Evolutionary conservation across 2,113 vertebrate species (phyloP).

Genomic region (Calypte anna): DNA sequence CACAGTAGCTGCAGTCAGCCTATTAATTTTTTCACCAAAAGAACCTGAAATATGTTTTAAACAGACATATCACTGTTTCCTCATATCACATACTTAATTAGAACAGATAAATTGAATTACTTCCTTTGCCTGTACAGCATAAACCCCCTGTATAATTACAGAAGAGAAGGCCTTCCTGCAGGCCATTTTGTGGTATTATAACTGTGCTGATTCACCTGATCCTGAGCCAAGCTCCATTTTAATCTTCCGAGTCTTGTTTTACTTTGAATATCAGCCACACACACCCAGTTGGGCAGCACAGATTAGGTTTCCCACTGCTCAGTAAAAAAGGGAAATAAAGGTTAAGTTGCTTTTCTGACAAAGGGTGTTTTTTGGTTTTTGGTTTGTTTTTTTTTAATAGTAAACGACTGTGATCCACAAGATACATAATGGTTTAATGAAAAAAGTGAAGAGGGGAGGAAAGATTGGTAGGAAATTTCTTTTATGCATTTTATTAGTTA

Average conservation of each 20-base stretch:
- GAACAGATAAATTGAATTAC: slow-evolving; percentile 48
- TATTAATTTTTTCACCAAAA: slow-evolving; percentile 8
- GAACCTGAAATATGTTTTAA: not conserved
- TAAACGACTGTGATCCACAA: not conserved
- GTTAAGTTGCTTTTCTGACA: not conserved
- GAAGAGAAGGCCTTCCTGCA: slow-evolving; percentile 42
- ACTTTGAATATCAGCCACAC: slow-evolving; percentile 51
- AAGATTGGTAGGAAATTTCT: not conserved
- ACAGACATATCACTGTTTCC: slow-evolving; percentile 13
- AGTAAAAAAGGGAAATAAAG: slow-evolving; percentile 13
- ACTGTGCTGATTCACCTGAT: slow-evolving; percentile 57
- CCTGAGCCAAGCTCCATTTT: slow-evolving; percentile 47
- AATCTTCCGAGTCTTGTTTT: slow-evolving; percentile 42
- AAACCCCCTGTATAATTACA: slow-evolving; percentile 30
- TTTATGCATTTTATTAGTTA: not conserved
- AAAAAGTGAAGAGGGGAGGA: not conserved
- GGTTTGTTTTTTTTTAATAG: not conserved
- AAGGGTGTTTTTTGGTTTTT: too few species aligned
- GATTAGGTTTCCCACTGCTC: not conserved
- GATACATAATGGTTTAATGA: not conserved
- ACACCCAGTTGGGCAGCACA: slow-evolving; percentile 24
- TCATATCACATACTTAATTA: slow-evolving; percentile 41
- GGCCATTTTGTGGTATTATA: slow-evolving; percentile 43
- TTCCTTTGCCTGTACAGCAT: slow-evolving; percentile 11
- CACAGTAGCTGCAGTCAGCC: not conserved